Conservation (phyloP, 2,888 invertebrate species). For the Plebejus argus region DNA sequence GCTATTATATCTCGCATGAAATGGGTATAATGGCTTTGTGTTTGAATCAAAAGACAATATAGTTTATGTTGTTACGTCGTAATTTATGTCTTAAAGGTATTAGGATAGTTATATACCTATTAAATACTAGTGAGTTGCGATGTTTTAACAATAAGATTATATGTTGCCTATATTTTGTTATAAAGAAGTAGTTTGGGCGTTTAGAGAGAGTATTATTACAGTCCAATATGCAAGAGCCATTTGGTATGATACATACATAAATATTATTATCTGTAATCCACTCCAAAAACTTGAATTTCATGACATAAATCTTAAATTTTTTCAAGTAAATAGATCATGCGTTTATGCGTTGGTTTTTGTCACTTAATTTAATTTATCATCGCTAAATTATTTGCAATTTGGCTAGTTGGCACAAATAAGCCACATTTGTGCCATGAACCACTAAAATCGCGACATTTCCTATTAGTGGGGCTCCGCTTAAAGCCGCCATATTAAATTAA, state of each 20-base stretch:
- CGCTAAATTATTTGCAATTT: background rate
- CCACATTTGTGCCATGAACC: background rate
- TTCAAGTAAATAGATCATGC: background rate
- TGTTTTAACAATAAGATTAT: background rate
- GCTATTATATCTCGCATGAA: conserved; percentile 4
- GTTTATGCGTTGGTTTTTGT: background rate
- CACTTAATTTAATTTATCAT: background rate
- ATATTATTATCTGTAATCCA: too few relatives aligned
- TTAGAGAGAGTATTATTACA: too few relatives aligned
- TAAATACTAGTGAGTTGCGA: background rate
- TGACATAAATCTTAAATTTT: too few relatives aligned
- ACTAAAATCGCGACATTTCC: background rate
- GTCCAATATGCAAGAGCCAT: too few relatives aligned
- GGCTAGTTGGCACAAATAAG: background rate
- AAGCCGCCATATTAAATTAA: background rate
- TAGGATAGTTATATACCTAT: background rate
- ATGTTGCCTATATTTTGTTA: background rate
- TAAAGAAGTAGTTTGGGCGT: too few relatives aligned
- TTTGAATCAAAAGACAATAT: conserved; percentile 8
- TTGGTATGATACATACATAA: too few relatives aligned
- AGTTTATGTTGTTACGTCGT: conserved; percentile 4
- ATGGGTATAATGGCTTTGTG: conserved; percentile 14
- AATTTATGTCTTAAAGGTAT: background rate
- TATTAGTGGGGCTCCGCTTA: background rate
- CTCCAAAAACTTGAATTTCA: background rate